These are phyloP conservation scores for Leptestheria dahalacensis DNA, from an alignment of 1,140 invertebrate species.

Conservation along the genomic window DNA sequence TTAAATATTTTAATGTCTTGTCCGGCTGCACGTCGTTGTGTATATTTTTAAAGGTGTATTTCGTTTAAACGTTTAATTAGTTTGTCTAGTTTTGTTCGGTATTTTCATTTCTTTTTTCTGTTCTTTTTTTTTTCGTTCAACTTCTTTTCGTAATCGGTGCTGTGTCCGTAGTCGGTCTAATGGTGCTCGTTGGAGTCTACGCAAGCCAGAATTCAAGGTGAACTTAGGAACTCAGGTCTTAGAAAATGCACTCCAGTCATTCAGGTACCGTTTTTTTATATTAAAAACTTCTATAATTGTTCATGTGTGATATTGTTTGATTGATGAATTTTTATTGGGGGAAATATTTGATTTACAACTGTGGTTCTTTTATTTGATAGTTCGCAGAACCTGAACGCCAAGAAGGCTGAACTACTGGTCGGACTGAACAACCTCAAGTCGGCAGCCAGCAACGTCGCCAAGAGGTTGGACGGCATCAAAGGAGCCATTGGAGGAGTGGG, in stretches of 20 bases:
- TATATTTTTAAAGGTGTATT: constrained; percentile 8
- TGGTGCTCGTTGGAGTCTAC: constrained; percentile 53
- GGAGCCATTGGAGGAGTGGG: constrained; percentile 67
- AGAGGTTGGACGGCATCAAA: constrained; percentile 84
- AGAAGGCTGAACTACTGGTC: constrained; percentile 73
- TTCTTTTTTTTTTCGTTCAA: constrained; percentile 19
- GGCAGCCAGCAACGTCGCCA: constrained; percentile 66
- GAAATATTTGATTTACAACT: not conserved
- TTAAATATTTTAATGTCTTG: constrained; percentile 9
- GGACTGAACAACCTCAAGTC: constrained; percentile 69
- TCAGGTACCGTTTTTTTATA: constrained; percentile 45
- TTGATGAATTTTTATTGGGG: too few species aligned
- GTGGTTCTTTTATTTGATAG: constrained; percentile 33
- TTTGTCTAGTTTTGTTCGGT: constrained; percentile 20
- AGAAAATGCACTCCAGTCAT: constrained; percentile 48
- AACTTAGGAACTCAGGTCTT: constrained; percentile 45
- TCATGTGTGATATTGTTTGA: too few species aligned
- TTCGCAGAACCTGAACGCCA: constrained; percentile 60
- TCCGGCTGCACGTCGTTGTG: not conserved
- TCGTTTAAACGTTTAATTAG: constrained; percentile 4
- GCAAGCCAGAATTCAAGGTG: constrained; percentile 50
- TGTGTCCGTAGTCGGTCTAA: constrained; percentile 51
- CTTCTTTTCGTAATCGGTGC: constrained; percentile 20
- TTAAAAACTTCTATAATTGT: too few species aligned
- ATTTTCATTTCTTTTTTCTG: constrained; percentile 22